Conservation (phyloP, 2,113 vertebrate species). For the Passer domesticus region DNA sequence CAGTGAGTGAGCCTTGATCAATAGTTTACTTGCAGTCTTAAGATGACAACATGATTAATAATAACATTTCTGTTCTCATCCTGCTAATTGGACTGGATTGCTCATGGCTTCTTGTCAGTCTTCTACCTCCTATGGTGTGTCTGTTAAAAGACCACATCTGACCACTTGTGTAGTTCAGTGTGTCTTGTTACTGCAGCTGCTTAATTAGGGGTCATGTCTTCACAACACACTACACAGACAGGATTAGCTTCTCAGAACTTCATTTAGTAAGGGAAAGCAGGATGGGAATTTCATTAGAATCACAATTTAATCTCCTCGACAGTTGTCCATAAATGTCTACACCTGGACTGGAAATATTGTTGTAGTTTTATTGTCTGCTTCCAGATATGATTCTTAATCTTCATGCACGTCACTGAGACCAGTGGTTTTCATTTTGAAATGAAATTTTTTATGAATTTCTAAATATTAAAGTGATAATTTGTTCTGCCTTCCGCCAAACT, state of each 20-base stretch:
- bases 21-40: background rate
- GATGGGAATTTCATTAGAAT: background rate
- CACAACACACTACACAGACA: background rate
- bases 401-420: background rate
- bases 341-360: background rate
- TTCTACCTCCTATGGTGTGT: fast-evolving
- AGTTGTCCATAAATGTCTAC: background rate
- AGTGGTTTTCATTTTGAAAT: background rate
- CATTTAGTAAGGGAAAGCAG: background rate
- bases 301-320: background rate
- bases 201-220: background rate
- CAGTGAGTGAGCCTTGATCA: background rate
- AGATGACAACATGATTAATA: slow-evolving; percentile 1
- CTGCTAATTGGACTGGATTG: slow-evolving; percentile 12
- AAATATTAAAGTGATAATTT: background rate
- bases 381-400: background rate
- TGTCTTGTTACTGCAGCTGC: background rate
- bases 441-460: background rate
- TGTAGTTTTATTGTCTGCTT: background rate
- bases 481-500: background rate
- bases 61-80: slow-evolving; percentile 16
- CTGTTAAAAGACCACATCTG: background rate
- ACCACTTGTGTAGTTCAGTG: background rate
- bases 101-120: background rate
- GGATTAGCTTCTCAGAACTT: background rate